Evolutionary conservation across 2,888 invertebrate genomes (phyloP), one percentile per base, ranked within the genome.

Genomic region (Chesias legatella): DNA sequence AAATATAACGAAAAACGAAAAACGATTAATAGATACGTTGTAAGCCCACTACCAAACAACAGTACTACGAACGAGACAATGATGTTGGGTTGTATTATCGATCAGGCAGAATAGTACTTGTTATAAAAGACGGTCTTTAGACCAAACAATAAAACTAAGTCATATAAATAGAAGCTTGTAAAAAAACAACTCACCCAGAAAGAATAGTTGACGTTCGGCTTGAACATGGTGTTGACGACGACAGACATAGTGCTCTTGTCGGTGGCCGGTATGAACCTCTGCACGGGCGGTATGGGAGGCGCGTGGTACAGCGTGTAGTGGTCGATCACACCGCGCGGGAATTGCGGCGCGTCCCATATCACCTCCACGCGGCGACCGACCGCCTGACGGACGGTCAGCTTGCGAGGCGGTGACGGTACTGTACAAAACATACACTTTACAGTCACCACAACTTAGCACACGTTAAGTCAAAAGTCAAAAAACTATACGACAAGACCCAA

Each of bases 401-500:
- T 91, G 44, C 85, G 79, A 0, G 95, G 95, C n/a, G 91, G 89
- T 3, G 90, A 90, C 0, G 95, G 95, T 1, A 90, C 90, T 90
- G 78, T 7, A 28, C 34, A 31, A n/a, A 7, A 13, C n/a, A 22
- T 22, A 7, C n/a, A n/a, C n/a, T n/a, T n/a, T n/a, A n/a, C n/a
- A n/a, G n/a, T n/a, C n/a, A n/a, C n/a, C n/a, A n/a, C n/a, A n/a
- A n/a, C n/a, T n/a, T n/a, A n/a, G n/a, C n/a, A n/a, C n/a, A n/a
- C n/a, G n/a, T n/a, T n/a, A n/a, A n/a, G n/a, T n/a, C n/a, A n/a
- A n/a, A n/a, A n/a, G n/a, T n/a, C n/a, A n/a, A n/a, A n/a, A n/a
- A n/a, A n/a, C n/a, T n/a, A n/a, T n/a, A n/a, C n/a, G n/a, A n/a
- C n/a, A n/a, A n/a, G n/a, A n/a, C n/a, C n/a, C n/a, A n/a, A n/a